Conservation (phyloP, 2,797 vertebrate genomes). For the Morelia viridis region DNA sequence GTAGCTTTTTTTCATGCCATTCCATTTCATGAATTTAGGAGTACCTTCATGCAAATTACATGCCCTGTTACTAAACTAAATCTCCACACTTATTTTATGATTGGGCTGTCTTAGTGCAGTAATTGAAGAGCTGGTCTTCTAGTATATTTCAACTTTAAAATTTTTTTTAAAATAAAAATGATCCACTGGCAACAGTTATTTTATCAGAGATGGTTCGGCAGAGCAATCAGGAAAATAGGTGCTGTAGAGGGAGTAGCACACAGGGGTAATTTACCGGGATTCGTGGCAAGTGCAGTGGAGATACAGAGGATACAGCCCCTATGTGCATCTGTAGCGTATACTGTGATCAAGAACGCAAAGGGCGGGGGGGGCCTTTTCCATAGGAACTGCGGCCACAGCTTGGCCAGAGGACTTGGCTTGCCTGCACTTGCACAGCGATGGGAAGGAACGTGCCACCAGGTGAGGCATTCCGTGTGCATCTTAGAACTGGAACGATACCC, state of each 20-base stretch:
- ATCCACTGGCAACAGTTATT: background rate
- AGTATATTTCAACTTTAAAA: background rate
- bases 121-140: background rate
- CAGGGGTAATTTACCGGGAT: background rate
- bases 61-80: background rate
- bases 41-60: background rate
- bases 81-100: background rate
- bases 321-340: background rate
- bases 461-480: background rate
- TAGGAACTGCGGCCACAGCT: no score
- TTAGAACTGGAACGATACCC: background rate
- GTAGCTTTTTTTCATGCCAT: background rate
- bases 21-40: no score
- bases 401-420: background rate
- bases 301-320: no score
- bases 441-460: background rate
- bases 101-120: background rate
- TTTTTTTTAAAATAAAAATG: no score
- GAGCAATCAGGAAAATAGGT: background rate
- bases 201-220: background rate
- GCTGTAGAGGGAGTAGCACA: no score
- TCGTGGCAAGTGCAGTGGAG: background rate
- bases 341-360: no score
- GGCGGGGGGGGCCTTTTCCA: background rate
- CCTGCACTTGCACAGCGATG: background rate